These are phyloP conservation scores for Blastobasis adustella DNA, from an alignment of 2,888 invertebrate species.

Conservation along the genomic window DNA sequence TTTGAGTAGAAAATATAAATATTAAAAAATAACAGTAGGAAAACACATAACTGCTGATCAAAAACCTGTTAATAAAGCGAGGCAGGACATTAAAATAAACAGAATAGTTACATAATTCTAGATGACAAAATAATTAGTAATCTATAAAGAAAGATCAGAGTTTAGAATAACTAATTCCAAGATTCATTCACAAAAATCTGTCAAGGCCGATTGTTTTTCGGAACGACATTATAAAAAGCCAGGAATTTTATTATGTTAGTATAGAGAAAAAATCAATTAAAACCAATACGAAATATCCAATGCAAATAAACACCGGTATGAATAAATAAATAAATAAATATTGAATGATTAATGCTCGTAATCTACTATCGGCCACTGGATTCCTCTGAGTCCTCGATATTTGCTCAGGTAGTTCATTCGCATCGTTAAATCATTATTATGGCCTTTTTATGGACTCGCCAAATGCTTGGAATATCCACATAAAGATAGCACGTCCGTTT, in stretches of 20 bases:
- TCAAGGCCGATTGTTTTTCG: too few relatives aligned
- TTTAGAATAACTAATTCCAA: too few relatives aligned
- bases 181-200: too few relatives aligned
- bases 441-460: conserved; percentile 20
- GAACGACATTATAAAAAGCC: too few relatives aligned
- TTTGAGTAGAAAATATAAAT: too few relatives aligned
- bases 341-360: conserved; percentile 55
- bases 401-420: conserved; percentile 45
- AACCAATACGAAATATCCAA: conserved; percentile 42
- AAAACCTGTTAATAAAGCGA: too few relatives aligned
- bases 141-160: neutral
- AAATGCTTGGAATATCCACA: conserved; percentile 14
- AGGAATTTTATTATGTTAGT: too few relatives aligned
- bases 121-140: too few relatives aligned
- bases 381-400: conserved; percentile 38
- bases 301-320: conserved; percentile 23
- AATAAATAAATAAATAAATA: conserved; percentile 11
- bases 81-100: too few relatives aligned
- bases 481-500: conserved; percentile 5
- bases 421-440: conserved; percentile 40
- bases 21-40: too few relatives aligned
- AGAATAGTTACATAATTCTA: too few relatives aligned
- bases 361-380: conserved; percentile 70
- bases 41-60: too few relatives aligned
- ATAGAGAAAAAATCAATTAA: conserved; percentile 37